Conservation (phyloP, 2,113 vertebrate genomes). For the Coracopsis vasa region DNA sequence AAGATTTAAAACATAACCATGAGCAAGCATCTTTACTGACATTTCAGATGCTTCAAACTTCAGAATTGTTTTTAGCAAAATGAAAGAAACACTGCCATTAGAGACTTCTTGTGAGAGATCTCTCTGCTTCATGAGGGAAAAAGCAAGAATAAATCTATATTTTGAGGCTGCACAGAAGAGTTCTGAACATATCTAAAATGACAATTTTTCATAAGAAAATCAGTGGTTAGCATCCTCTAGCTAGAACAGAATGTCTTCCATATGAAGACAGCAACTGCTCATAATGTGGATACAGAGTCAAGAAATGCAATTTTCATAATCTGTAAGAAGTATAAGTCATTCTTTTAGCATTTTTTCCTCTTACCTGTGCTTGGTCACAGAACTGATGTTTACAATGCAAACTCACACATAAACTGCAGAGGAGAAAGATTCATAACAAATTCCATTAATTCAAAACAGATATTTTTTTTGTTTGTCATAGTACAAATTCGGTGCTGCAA, state of each 20-base stretch:
- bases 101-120: neutral
- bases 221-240: neutral
- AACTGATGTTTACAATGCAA: neutral
- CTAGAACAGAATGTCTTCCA: neutral
- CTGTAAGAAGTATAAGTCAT: neutral
- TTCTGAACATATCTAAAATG: neutral
- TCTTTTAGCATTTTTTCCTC: neutral
- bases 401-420: neutral
- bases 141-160: neutral
- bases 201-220: neutral
- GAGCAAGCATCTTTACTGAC: neutral
- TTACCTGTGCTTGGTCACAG: neutral
- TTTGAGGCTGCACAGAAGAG: neutral
- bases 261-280: neutral
- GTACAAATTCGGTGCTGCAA: neutral
- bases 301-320: neutral
- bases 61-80: neutral
- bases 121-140: neutral
- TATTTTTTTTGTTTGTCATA: neutral
- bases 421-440: neutral
- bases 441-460: neutral
- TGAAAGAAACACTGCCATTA: neutral
- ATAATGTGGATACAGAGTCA: neutral
- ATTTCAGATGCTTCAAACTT: neutral
- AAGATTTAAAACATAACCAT: neutral